phyloP scores from a whole-genome alignment of 1,140 invertebrate genomes.

The Oscheius sp. region DNA sequence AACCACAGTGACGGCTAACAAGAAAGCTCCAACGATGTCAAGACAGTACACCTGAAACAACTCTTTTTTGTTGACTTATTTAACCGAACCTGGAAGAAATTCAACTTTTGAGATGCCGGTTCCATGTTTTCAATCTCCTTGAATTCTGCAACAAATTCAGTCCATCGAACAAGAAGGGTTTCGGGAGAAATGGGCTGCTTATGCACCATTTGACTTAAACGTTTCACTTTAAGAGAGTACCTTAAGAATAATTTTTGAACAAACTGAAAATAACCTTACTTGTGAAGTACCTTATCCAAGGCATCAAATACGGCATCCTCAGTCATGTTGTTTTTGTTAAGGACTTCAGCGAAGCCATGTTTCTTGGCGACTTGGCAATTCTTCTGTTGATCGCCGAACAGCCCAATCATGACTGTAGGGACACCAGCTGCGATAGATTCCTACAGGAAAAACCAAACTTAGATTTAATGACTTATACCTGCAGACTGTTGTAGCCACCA shows the following conservation, averaged over 20 bases:
- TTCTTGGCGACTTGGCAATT: conserved; percentile 39
- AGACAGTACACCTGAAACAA: conserved; percentile 34
- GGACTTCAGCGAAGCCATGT: conserved; percentile 20
- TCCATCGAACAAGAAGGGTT: conserved; percentile 39
- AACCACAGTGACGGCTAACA: neutral
- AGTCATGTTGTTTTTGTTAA: conserved; percentile 27
- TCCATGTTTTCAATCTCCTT: conserved; percentile 37
- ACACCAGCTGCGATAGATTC: conserved; percentile 45
- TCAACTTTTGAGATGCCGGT: conserved; percentile 25
- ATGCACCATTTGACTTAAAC: conserved; percentile 30
- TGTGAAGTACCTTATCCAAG: conserved; percentile 7
- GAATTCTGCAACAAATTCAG: conserved; percentile 44
- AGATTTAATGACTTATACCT: no score
- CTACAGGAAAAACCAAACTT: no score
- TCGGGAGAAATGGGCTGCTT: conserved; percentile 35
- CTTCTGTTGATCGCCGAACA: conserved; percentile 45
- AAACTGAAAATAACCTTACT: neutral
- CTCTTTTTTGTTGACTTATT: neutral
- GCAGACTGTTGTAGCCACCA: conserved; percentile 45
- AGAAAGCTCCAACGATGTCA: conserved; percentile 31
- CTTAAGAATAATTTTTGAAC: neutral
- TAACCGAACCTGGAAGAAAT: neutral
- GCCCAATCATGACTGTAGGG: conserved; percentile 45
- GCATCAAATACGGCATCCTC: conserved; percentile 16
- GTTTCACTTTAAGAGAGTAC: conserved; percentile 19